phyloP scores from a whole-genome alignment of 2,888 invertebrate species.

The Cordilura impudica region DNA sequence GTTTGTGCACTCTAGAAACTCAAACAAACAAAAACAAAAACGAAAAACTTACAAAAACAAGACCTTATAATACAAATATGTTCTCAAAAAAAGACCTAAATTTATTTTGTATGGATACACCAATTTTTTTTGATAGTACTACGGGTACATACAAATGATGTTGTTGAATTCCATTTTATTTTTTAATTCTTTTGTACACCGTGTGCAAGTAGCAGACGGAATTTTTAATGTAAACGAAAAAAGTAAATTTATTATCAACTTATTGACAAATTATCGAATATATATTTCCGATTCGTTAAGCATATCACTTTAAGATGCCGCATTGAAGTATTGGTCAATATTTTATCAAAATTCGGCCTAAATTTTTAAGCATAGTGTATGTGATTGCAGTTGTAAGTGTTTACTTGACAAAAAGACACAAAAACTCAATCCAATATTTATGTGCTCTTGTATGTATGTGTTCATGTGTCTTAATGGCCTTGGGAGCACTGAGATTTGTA shows the following conservation, averaged over 20 bases:
- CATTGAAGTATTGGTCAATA: too few relatives aligned
- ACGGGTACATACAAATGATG: background rate
- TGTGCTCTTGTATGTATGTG: background rate
- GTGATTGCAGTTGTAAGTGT: background rate
- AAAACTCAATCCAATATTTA: slow-evolving; percentile 48
- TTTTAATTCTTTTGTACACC: background rate
- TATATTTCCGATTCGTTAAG: too few relatives aligned
- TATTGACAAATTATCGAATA: too few relatives aligned
- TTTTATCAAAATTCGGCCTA: too few relatives aligned
- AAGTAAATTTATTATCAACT: too few relatives aligned
- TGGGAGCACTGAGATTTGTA: slow-evolving; percentile 73
- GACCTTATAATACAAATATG: slow-evolving; percentile 26
- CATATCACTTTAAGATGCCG: too few relatives aligned
- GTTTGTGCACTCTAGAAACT: background rate
- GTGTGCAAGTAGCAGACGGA: background rate
- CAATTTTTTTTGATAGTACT: background rate
- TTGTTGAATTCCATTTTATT: slow-evolving; percentile 2
- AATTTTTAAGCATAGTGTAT: background rate
- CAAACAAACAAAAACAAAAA: background rate
- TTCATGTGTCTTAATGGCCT: slow-evolving; percentile 70
- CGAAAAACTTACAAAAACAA: background rate
- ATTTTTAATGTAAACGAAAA: too few relatives aligned
- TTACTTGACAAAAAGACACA: background rate
- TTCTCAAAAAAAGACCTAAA: slow-evolving; percentile 26
- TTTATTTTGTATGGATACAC: slow-evolving; percentile 33